Base-by-base conservation (phyloP, 1,140 invertebrate genomes). In the Stenopsyche tienmushanensis region DNA sequence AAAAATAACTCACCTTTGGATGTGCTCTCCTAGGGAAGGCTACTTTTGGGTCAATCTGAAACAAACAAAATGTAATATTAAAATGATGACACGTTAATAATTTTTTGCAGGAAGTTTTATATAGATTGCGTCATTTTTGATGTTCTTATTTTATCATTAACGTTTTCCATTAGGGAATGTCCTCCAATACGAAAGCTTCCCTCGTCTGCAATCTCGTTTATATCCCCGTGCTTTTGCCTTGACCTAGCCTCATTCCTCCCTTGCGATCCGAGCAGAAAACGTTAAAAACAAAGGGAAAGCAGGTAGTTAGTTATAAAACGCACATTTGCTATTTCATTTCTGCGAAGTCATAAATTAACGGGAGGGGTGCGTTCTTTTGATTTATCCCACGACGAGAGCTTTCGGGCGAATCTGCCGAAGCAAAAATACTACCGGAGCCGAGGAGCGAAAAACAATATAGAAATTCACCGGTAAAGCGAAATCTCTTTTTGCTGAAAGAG, bases 1-100 rank as follows among this genome's bases (percentile, higher is more conserved):
- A 18, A 18, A 62, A 50, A 62, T 45, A 50, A 80, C 91, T 91
- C 86, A 97, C 94, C 91, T 97, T 97, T 83, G 94, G 94, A 87
- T 97, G 95, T 86, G 94, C 93, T 87, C 95, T 90, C 84, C 97
- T 91, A 71, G 97, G 97, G 86, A 99, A 98, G 79, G 97, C 97
- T 82, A 99, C 94, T 90, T 99, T 99, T 73, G 97, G 97, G 81
- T 99, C 97, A 85, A 99, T 98, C 96, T 97, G 90, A 71, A 92
- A 92, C 76, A 78, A 74, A 75, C 73, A 75, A 59, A 64, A 53
- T 52, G 24, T 45, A 49, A 49, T 20, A 49, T 23, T 25, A 15
- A 25, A 53, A 53, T 25, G 23, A 53, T 17, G 21, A 13, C 15
- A 53, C 5, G 17, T 9, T 5, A 45, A 45, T 18, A 45, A 10